Conservation (phyloP, 2,888 invertebrate genomes). For the Erebia palarica region DNA sequence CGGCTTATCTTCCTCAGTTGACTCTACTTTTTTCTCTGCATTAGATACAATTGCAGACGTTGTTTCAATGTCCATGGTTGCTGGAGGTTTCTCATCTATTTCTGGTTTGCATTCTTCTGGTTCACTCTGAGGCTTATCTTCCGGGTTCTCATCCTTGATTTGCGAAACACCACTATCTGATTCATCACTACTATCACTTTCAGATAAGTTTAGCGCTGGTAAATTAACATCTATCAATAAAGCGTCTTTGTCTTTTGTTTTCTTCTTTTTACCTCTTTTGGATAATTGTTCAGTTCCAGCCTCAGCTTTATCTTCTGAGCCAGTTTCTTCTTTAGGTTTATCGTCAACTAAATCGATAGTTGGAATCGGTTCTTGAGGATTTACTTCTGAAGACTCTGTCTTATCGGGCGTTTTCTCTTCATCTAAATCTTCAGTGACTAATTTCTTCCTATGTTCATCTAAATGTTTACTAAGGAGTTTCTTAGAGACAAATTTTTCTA, state of each 20-base stretch:
- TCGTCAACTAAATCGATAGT: slow-evolving; percentile 68
- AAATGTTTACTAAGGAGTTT: slow-evolving; percentile 89
- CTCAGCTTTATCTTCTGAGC: slow-evolving; percentile 61
- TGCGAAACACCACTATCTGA: slow-evolving; percentile 68
- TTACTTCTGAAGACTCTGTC: slow-evolving; percentile 55
- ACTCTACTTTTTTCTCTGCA: slow-evolving; percentile 54
- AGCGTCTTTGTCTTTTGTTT: slow-evolving; percentile 74
- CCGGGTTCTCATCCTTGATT: slow-evolving; percentile 50
- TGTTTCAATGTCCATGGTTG: slow-evolving; percentile 37
- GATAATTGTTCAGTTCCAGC: slow-evolving; percentile 57
- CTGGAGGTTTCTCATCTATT: slow-evolving; percentile 42
- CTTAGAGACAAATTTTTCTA: slow-evolving; percentile 90
- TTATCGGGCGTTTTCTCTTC: slow-evolving; percentile 52
- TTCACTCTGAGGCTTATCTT: slow-evolving; percentile 45
- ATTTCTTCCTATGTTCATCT: slow-evolving; percentile 80
- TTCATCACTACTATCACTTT: slow-evolving; percentile 91
- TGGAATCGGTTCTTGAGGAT: slow-evolving; percentile 61
- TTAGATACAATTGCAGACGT: slow-evolving; percentile 39
- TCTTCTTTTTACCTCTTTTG: slow-evolving; percentile 76
- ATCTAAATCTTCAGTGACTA: slow-evolving; percentile 57
- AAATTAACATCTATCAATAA: slow-evolving; percentile 83
- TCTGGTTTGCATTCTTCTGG: slow-evolving; percentile 49
- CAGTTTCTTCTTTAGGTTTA: slow-evolving; percentile 62
- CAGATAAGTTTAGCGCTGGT: slow-evolving; percentile 91
- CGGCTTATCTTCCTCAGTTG: slow-evolving; percentile 74